Evolutionary conservation across 1,140 invertebrate species (phyloP).

Genomic region (Lepidurus couesii): DNA sequence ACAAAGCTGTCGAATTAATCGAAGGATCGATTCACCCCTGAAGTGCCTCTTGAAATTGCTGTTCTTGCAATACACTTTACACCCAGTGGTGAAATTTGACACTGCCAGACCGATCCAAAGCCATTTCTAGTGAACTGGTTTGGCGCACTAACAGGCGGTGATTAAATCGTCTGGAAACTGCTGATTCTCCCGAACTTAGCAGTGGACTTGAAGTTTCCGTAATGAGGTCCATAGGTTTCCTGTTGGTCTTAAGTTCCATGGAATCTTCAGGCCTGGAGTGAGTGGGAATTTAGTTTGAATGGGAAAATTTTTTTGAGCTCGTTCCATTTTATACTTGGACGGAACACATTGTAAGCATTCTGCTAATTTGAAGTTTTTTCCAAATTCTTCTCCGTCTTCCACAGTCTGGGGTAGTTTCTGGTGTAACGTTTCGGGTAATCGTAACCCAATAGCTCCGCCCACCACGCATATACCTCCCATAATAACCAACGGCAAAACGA

Average conservation of each 20-base stretch:
- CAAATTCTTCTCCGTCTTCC: slow-evolving; percentile 79
- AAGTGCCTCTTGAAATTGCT: neutral
- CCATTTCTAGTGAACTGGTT: slow-evolving; percentile 33
- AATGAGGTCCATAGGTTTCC: slow-evolving; percentile 22
- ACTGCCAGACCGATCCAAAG: slow-evolving; percentile 29
- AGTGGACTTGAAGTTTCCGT: neutral
- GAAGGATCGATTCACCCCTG: neutral
- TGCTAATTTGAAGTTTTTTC: slow-evolving; percentile 68
- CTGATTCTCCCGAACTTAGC: neutral
- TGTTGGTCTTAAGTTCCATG: neutral
- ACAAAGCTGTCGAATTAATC: slow-evolving; percentile 32
- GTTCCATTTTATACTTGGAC: slow-evolving; percentile 5
- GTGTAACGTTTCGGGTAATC: slow-evolving; percentile 74
- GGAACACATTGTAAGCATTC: slow-evolving; percentile 51
- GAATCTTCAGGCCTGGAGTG: slow-evolving; percentile 5
- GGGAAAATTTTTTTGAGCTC: neutral
- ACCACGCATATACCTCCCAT: slow-evolving; percentile 71
- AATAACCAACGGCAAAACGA: slow-evolving; percentile 72
- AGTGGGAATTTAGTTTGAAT: neutral
- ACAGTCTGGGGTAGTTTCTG: slow-evolving; percentile 71
- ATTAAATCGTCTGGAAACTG: slow-evolving; percentile 16
- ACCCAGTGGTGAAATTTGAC: slow-evolving; percentile 35
- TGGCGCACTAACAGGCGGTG: slow-evolving; percentile 30
- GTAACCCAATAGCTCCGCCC: slow-evolving; percentile 67
- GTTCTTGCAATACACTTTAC: slow-evolving; percentile 26